Conservation (phyloP, 2,888 invertebrate species). For the Napeogenes inachia region DNA sequence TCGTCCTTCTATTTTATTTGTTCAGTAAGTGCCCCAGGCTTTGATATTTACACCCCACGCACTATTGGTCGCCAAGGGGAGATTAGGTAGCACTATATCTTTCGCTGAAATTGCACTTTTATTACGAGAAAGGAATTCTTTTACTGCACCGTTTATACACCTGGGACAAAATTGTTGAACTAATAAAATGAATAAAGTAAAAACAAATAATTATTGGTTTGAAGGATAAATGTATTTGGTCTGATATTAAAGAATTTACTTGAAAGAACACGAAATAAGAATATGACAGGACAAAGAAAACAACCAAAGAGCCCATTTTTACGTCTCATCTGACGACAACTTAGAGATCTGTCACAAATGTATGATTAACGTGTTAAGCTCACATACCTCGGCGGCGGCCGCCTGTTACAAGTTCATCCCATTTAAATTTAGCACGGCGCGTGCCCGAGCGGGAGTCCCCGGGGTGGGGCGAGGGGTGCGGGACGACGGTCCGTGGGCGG, state of each 20-base stretch:
- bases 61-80: constrained; percentile 60
- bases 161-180: too few species aligned
- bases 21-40: constrained; percentile 69
- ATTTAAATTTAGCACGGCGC: constrained; percentile 77
- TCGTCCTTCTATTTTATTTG: constrained; percentile 65
- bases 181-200: too few species aligned
- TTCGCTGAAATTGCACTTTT: constrained; percentile 45
- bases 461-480: constrained; percentile 39
- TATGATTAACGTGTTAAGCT: constrained; percentile 71
- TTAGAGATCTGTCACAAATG: constrained; percentile 68
- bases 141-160: constrained; percentile 3
- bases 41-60: constrained; percentile 62
- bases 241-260: constrained; percentile 14
- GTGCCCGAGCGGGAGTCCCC: constrained; percentile 59
- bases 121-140: constrained; percentile 22
- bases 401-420: constrained; percentile 75
- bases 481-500: constrained; percentile 55
- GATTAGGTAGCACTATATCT: constrained; percentile 66
- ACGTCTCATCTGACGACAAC: constrained; percentile 50
- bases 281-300: constrained; percentile 36
- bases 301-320: constrained; percentile 46
- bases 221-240: too few species aligned
- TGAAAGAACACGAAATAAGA: constrained; percentile 18
- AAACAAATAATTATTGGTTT: too few species aligned
- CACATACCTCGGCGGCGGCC: constrained; percentile 66